Conservation (phyloP, 2,888 invertebrate genomes). For the Atethmia centrago region DNA sequence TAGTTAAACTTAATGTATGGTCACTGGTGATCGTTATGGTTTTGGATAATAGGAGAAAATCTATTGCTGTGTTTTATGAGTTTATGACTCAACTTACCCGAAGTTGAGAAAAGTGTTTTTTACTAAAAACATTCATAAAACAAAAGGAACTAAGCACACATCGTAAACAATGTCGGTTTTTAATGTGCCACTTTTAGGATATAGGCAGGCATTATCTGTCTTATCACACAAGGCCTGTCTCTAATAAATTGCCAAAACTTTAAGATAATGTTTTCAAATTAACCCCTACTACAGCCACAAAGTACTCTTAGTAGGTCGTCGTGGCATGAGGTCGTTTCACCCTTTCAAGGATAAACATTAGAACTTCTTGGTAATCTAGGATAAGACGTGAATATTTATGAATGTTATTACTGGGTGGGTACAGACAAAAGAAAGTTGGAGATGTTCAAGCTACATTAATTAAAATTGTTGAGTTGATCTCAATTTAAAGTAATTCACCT, state of each 20-base stretch:
- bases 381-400: slow-evolving; percentile 59
- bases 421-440: slow-evolving; percentile 31
- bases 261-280: slow-evolving; percentile 48
- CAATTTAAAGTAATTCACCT: slow-evolving; percentile 1
- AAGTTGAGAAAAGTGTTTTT: not conserved
- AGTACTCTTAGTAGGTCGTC: slow-evolving; percentile 39
- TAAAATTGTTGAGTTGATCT: slow-evolving; percentile 7
- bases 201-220: slow-evolving; percentile 1
- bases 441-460: slow-evolving; percentile 9
- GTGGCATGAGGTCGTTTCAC: slow-evolving; percentile 42
- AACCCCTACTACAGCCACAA: slow-evolving; percentile 46
- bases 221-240: slow-evolving; percentile 1
- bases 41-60: slow-evolving; percentile 10
- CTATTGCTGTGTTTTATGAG: not conserved
- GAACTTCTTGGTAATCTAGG: slow-evolving; percentile 55
- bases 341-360: slow-evolving; percentile 57
- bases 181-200: not conserved
- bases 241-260: slow-evolving; percentile 41
- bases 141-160: not conserved
- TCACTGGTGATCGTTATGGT: slow-evolving; percentile 5
- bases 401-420: slow-evolving; percentile 37
- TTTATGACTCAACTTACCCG: slow-evolving; percentile 2
- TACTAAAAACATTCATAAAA: slow-evolving; percentile 9
- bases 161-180: not conserved
- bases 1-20: slow-evolving; percentile 37